Evolutionary conservation across 2,888 invertebrate genomes (phyloP), one percentile per base, ranked within the genome.

Genomic region (Oscheius onirici): DNA sequence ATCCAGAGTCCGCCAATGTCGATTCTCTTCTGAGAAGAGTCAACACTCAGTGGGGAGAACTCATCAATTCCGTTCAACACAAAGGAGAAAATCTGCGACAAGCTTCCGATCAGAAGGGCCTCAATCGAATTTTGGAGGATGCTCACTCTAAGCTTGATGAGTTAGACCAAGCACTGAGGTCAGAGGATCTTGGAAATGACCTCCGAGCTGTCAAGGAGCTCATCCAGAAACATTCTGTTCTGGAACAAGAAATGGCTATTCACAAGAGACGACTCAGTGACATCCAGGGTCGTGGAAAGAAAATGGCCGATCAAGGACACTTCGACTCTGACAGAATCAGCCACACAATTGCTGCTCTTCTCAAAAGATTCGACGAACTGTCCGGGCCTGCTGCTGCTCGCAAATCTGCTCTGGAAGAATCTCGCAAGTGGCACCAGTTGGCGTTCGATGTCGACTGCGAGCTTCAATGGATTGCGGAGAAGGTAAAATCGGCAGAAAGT

Each of bases 401-500:
- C 24, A 63, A 63, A 26, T 20, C 49, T 8, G 63, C 63, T 11
- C 90, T 99, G 26, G 93, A 95, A 84, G 94, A 96, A 87, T 95
- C 96, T 0, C 91, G 92, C 57, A 92, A 94, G 79, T 92, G 93
- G 87, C 95, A 97, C 89, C 95, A 96, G 88, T 95, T 96, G 88
- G 92, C 93, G 1, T 95, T 96, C 84, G 95, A 96, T 87, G 91
- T 96, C 57, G 93, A 94, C 58, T 92, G 93, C 0, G 97, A 99
- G 88, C 90, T 95, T 83, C 95, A 94, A 87, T 99, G 97, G 97
- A 93, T 97, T 78, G 92, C 92, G 46, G 97, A 97, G 88, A 94
- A 95, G 74, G 76, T 73, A 40, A 55, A 15, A 20, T 20, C 22
- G 6, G 5, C n/a, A 8, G 2, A 34, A 22, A 13, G 22, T 34